phyloP scores from a whole-genome alignment of 2,113 vertebrate species.

The Oryzias curvinotus region DNA sequence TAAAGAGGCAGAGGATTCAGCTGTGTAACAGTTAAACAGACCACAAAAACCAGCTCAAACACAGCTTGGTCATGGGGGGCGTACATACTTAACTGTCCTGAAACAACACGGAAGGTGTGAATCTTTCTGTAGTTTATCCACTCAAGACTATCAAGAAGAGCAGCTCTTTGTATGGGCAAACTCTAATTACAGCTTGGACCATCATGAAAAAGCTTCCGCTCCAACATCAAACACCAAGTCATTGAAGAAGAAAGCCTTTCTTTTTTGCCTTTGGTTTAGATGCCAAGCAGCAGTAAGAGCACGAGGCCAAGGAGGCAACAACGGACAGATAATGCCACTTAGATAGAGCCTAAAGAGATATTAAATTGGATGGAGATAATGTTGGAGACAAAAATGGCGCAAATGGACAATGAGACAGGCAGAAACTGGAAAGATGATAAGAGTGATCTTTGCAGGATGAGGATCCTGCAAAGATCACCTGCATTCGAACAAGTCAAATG shows the following conservation, averaged over 20 bases:
- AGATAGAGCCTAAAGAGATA: conserved; percentile 20
- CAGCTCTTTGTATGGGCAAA: conserved; percentile 45
- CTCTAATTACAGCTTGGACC: conserved; percentile 65
- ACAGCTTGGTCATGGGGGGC: not conserved
- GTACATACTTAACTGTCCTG: conserved; percentile 25
- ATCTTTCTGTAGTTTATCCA: conserved; percentile 54
- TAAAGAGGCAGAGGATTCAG: conserved; percentile 36
- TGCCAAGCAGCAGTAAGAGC: conserved; percentile 48
- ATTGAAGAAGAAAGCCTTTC: conserved; percentile 57
- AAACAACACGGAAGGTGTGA: conserved; percentile 46
- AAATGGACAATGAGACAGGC: conserved; percentile 38
- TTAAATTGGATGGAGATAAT: conserved; percentile 39
- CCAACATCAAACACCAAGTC: conserved; percentile 64
- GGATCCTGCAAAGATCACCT: not conserved
- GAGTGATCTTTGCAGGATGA: conserved; percentile 39
- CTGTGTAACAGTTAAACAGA: conserved; percentile 37
- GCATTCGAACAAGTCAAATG: not conserved
- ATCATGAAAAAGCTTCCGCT: conserved; percentile 64
- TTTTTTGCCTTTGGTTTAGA: conserved; percentile 57
- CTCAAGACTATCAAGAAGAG: conserved; percentile 54
- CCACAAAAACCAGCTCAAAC: conserved; percentile 44
- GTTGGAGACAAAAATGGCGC: conserved; percentile 35
- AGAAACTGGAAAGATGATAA: conserved; percentile 64
- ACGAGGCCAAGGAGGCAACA: conserved; percentile 35
- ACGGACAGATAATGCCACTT: conserved; percentile 53